Base-by-base conservation (phyloP, 2,797 vertebrate genomes). In the Eurystomus glaucurus region DNA sequence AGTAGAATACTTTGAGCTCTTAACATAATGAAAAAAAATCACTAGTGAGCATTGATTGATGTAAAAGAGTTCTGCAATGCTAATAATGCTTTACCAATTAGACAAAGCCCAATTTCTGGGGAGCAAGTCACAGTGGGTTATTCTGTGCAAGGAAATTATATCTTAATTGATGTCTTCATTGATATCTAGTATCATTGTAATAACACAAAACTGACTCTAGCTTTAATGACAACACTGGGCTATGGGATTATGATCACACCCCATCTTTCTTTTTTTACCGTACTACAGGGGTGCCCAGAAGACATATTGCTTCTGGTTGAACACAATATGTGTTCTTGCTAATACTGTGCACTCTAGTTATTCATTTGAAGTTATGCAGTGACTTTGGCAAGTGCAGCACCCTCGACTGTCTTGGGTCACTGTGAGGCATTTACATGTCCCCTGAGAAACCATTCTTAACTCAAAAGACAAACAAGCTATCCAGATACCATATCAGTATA, bases 11-110 rank as follows among this genome's bases (percentile, higher is more conserved):
- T 46, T 93, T 81, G 62, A 95, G 52, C 29, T 85, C 60, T 93
- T 95, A 84, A 88, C 45, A 58, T 91, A 41, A 41, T 96, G 95
- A 91, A 83, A 76, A 93, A 87, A 84, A 84, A 85, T 83, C 79
- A 85, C 41, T 80, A 62, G 33, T 52, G 39, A 79, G 25, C 51
- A 78, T 8, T 94, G 48, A 83, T 28, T 76, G 43, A 83, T 92
- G 22, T 35, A 7, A 80, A 92, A 84, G 12, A 74, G 85, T 75
- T 84, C n/a, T 78, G 12, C 9, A 61, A 13, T 22, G 3, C 35
- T 54, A 35, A 26, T n/a, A 61, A 55, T 43, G 13, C 3, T 81
- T 78, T 69, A n/a, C 10, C 11, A n/a, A 13, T 33, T 72, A 76
- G 10, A 28, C 18, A 45, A 33, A 18, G 9, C 3, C 16, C 8